These are phyloP conservation scores for Aldrovandia affinis DNA, from an alignment of 2,797 vertebrate species.

Conservation along the genomic window DNA sequence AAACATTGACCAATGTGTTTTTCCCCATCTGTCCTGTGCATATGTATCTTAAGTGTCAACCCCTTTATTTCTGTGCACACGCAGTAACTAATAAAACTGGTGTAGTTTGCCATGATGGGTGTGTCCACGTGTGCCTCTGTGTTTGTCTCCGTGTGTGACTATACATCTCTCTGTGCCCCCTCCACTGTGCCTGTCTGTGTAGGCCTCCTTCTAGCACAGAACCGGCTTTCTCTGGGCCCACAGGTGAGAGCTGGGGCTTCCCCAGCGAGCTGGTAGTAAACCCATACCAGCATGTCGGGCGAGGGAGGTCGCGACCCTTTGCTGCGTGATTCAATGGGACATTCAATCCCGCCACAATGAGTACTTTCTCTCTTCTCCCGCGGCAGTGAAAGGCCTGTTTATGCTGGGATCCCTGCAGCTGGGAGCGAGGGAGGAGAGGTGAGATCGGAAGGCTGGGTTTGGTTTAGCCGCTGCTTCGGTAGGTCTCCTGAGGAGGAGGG, in stretches of 20 bases:
- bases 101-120: background rate
- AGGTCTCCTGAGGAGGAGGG: background rate
- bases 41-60: background rate
- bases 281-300: conserved; percentile 25
- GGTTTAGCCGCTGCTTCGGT: conserved; percentile 20
- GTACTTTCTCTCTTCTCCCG: conserved; percentile 29
- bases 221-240: background rate
- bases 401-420: conserved; percentile 33
- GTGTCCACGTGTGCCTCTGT: background rate
- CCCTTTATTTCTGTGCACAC: background rate
- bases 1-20: background rate
- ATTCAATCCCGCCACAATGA: conserved; percentile 46
- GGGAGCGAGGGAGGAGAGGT: conserved; percentile 21
- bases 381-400: conserved; percentile 30
- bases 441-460: conserved; percentile 23
- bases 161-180: background rate
- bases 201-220: background rate
- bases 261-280: conserved; percentile 17
- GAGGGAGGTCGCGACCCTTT: conserved; percentile 37
- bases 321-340: conserved; percentile 40
- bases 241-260: conserved; percentile 24
- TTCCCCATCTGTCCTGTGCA: background rate
- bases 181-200: background rate
- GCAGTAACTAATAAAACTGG: conserved; percentile 5
- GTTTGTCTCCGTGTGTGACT: background rate